phyloP scores from a whole-genome alignment of 2,113 vertebrate genomes.

The Pimephales promelas region DNA sequence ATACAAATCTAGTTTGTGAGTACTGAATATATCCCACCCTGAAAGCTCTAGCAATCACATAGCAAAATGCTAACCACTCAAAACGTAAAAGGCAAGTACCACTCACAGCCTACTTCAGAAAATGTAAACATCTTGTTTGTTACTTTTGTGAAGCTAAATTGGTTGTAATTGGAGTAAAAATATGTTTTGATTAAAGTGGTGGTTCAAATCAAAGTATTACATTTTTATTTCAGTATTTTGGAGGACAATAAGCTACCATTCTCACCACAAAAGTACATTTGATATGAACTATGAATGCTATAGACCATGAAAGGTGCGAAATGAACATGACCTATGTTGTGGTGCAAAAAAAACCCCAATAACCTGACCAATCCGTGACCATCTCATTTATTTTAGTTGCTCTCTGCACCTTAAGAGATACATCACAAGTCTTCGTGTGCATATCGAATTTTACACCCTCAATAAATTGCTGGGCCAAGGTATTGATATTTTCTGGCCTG shows the following conservation, averaged over 20 bases:
- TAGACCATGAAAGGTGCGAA: slow-evolving; percentile 1
- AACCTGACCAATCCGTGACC: background rate
- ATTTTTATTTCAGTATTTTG: background rate
- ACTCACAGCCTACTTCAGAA: no score
- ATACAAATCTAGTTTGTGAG: background rate
- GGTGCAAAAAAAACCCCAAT: background rate
- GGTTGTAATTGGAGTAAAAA: background rate
- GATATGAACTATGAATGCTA: background rate
- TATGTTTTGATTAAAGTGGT: background rate
- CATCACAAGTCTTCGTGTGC: slow-evolving; percentile 6
- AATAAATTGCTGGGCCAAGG: background rate
- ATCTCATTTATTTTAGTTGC: slow-evolving; percentile 34
- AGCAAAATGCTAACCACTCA: background rate
- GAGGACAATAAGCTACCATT: no score
- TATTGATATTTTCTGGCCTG: slow-evolving; percentile 25
- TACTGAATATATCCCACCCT: background rate
- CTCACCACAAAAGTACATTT: background rate
- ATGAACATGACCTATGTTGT: background rate
- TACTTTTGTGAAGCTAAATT: background rate
- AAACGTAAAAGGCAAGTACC: background rate
- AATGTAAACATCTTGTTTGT: background rate
- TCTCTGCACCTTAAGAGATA: slow-evolving; percentile 18
- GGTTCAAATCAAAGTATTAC: background rate
- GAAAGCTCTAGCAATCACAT: background rate
- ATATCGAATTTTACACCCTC: slow-evolving; percentile 17